Base-by-base conservation (phyloP, 92 coral and sea anemone genomes). In the Pocillopora meandrina region DNA sequence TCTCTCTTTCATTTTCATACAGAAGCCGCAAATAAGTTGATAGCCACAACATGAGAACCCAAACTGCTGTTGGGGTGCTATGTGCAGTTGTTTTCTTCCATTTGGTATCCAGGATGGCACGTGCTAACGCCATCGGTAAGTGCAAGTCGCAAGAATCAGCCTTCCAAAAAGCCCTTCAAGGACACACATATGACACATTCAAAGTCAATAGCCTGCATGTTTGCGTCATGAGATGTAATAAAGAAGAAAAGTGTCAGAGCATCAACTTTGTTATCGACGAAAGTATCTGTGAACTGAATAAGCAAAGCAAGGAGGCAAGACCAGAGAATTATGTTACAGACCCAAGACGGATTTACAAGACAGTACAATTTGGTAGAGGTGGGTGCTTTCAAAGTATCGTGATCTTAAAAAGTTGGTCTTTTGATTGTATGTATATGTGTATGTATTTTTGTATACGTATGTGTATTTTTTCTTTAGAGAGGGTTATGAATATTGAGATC, bases 271-370 rank as follows among this genome's bases (percentile, higher is more conserved):
- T 61, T 10, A 34, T 60, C 0, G 57, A 42, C 2, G 64, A 34
- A 10, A 77, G 33, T 6, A 61, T 77, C 34, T 77, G 81, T 14
- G 81, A 77, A 16, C 68, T 77, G 12, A 77, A 61, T 62, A 62
- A 35, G 34, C 18, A 15, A 36, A 77, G 23, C 57, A 77, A 61
- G 57, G 58, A 77, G 36, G 68, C 56, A 10, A 60, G 70, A 17
- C 81, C 81, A 33, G 56, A 33, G 4, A 57, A 77, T 61, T 56
- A 56, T 14, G 79, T 75, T 0, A 56, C 79, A 26, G 79, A 75
- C 79, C 49, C 8, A 21, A 17, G 1, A 18, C 56, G 79, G 66
- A n/a, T 75, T 75, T 75, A 75, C 65, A 75, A 58, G 82, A 61
- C 42, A 33, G 35, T 66, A 12, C 16, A 33, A 4, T 66, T 21